Percentiles rank a stretch among this genome's conserved stretches.
Conservation (phyloP, 2,888 invertebrate species). For the Troides aeacus region DNA sequence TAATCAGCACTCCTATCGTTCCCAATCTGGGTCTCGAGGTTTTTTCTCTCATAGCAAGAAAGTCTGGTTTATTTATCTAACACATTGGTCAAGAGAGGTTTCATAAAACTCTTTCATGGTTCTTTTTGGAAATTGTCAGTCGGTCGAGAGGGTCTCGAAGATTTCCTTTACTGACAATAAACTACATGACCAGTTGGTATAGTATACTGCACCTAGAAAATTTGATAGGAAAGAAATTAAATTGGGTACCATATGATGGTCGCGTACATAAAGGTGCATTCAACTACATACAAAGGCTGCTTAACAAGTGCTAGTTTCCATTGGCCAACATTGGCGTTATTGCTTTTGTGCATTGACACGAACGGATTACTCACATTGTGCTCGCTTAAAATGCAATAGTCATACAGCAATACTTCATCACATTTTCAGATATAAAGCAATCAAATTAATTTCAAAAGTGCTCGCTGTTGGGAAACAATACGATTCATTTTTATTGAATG, state of each 20-base stretch:
- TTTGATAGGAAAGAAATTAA: background rate
- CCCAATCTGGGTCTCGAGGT: no score
- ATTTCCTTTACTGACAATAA: no score
- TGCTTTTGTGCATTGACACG: conserved; percentile 68
- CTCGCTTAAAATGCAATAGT: conserved; percentile 51
- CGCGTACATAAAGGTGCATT: background rate
- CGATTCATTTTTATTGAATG: conserved; percentile 27
- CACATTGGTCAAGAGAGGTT: no score
- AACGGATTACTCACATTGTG: conserved; percentile 61
- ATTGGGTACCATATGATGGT: background rate
- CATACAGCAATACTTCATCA: conserved; percentile 47
- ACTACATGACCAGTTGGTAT: no score
- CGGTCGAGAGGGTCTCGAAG: no score
- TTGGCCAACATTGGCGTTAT: conserved; percentile 55
- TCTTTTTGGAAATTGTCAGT: no score
- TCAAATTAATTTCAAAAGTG: conserved; percentile 43
- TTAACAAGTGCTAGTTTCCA: conserved; percentile 66
- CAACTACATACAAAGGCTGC: conserved; percentile 55
- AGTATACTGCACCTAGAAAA: no score
- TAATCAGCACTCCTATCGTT: no score
- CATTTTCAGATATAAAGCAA: conserved; percentile 44
- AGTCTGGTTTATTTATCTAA: no score
- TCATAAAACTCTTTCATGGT: no score
- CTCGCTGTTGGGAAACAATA: conserved; percentile 31
- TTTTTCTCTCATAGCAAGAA: no score